A percentile compares a stretch with the other conserved stretches of the same genome.
Conservation (phyloP, 2,797 vertebrate species). For the Peromyscus melanophrys region DNA sequence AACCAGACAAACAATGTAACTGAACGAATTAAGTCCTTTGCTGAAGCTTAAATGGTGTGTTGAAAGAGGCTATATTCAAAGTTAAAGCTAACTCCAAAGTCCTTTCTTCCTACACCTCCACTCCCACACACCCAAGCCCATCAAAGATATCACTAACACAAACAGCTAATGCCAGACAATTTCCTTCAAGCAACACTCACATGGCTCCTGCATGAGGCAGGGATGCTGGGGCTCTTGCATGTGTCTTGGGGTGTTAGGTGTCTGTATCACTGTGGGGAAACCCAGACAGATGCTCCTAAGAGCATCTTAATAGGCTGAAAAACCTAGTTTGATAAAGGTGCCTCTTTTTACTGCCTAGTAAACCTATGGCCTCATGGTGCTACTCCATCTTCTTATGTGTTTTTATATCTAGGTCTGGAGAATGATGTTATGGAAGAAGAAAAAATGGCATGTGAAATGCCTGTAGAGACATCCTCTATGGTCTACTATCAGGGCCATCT, state of each 20-base stretch:
- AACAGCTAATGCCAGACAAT: not conserved
- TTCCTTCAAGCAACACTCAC: not conserved
- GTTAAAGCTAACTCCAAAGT: not conserved
- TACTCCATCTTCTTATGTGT: not conserved
- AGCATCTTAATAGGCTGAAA: not conserved
- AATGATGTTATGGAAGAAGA: not conserved
- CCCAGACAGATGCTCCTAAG: not conserved
- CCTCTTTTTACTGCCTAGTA: not conserved
- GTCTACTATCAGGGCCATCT: not conserved
- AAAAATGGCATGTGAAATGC: not conserved
- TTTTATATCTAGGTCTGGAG: not conserved
- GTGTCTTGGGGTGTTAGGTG: not conserved
- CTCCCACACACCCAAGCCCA: not conserved
- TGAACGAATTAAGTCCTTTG: not conserved
- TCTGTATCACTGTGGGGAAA: not conserved
- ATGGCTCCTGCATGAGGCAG: rapidly evolving
- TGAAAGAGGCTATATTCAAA: slow-evolving; percentile 10
- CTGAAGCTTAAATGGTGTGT: not conserved
- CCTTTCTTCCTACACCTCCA: not conserved
- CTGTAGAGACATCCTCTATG: not conserved
- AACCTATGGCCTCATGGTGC: not conserved
- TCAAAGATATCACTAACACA: not conserved
- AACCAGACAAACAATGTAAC: not conserved
- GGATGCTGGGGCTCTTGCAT: not conserved
- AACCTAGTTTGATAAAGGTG: not conserved